Percentiles rank a stretch among this genome's conserved stretches.
These are phyloP conservation scores for Hypsibius dujardini DNA, from an alignment of 1,140 invertebrate genomes.

Conservation along the genomic window DNA sequence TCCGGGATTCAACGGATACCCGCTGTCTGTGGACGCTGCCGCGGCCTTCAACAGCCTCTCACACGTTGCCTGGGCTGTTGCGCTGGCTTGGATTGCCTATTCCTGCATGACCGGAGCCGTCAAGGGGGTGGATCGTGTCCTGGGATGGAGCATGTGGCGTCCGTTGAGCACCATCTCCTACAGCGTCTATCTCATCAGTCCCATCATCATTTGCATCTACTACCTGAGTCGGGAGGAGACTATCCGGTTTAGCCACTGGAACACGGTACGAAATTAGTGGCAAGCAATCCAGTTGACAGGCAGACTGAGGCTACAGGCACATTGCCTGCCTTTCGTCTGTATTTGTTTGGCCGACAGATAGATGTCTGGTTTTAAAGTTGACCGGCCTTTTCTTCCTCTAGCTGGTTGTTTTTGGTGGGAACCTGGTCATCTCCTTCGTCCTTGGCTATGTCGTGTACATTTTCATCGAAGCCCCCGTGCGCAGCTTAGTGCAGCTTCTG, in stretches of 20 bases:
- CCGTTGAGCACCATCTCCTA: conserved; percentile 9
- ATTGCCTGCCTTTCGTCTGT: too few relatives aligned
- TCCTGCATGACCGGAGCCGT: background rate
- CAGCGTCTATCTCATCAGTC: background rate
- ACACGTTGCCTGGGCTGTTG: background rate
- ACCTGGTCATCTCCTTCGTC: background rate
- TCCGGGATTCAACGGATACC: conserved; percentile 15
- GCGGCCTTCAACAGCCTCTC: conserved; percentile 16
- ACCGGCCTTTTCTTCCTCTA: background rate
- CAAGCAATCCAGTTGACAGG: too few relatives aligned
- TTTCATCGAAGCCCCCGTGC: background rate
- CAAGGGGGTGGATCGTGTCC: background rate
- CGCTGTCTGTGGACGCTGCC: conserved; percentile 14
- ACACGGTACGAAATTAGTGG: background rate
- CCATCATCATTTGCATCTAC: conserved; percentile 2
- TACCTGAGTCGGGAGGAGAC: conserved; percentile 2
- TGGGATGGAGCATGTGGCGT: background rate
- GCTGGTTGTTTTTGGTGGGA: background rate
- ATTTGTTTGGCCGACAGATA: too few relatives aligned
- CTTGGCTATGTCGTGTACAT: background rate
- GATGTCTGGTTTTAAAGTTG: too few relatives aligned
- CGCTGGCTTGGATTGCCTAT: background rate
- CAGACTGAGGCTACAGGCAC: too few relatives aligned
- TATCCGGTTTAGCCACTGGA: conserved; percentile 5
- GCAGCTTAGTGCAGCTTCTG: background rate